A percentile compares a stretch with the other conserved stretches of the same genome.
phyloP scores from a whole-genome alignment of 2,797 vertebrate species.

The Alauda arvensis region DNA sequence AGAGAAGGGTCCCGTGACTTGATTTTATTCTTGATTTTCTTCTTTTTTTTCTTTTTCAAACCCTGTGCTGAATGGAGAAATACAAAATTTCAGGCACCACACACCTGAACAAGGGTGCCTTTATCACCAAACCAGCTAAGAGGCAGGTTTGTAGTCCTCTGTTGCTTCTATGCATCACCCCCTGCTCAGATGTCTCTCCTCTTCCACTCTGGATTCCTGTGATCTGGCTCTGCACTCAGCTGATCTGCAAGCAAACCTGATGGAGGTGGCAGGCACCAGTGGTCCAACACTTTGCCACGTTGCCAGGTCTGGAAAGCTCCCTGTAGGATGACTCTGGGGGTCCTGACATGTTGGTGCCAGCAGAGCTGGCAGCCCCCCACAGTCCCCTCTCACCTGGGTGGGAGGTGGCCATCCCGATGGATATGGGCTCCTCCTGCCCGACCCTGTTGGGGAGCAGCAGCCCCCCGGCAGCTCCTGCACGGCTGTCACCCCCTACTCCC shows the following conservation, averaged over 20 bases:
- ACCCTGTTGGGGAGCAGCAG: constrained; percentile 23
- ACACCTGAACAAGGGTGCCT: neutral
- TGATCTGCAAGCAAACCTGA: neutral
- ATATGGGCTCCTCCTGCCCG: neutral
- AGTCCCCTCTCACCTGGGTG: constrained; percentile 14
- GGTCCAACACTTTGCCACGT: accelerated
- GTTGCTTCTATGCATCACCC: accelerated
- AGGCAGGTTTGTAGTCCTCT: neutral
- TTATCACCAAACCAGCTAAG: neutral
- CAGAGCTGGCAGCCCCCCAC: neutral
- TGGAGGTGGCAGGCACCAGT: accelerated
- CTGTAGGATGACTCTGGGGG: accelerated
- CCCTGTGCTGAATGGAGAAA: constrained; percentile 11
- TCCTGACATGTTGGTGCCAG: neutral
- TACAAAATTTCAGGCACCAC: neutral
- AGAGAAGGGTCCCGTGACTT: neutral
- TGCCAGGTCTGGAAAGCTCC: neutral
- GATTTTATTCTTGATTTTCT: constrained; percentile 54
- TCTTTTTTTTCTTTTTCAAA: constrained; percentile 69
- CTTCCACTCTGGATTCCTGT: accelerated
- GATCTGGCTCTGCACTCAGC: accelerated
- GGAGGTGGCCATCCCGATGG: accelerated
- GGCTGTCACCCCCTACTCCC: neutral
- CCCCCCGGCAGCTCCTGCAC: neutral
- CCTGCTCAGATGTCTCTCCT: neutral